Conservation (phyloP, 1,140 invertebrate species). For the Drosophila pandora region DNA sequence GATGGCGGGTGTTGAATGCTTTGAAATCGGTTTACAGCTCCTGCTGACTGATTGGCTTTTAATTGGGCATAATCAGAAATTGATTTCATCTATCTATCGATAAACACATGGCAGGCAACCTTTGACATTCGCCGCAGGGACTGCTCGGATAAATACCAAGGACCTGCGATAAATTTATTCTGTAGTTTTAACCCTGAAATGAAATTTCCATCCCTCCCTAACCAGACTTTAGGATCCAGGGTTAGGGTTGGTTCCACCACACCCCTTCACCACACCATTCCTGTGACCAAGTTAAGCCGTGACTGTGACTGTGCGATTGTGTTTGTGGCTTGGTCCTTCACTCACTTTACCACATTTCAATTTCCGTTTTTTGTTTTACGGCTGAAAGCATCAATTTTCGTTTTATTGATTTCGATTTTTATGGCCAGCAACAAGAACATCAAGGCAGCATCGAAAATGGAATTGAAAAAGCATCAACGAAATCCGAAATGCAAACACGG, state of each 20-base stretch:
- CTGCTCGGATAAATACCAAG: not conserved
- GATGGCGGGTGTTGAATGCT: conserved; percentile 36
- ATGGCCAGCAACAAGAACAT: conserved; percentile 60
- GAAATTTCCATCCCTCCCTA: conserved; percentile 1
- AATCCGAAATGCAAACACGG: conserved; percentile 52
- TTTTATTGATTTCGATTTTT: conserved; percentile 78
- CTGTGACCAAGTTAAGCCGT: conserved; percentile 13
- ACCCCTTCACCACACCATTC: not conserved
- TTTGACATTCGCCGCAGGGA: conserved; percentile 23
- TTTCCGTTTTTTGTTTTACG: conserved; percentile 76
- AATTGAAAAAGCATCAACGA: conserved; percentile 28
- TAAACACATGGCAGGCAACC: conserved; percentile 8
- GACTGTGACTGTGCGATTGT: conserved; percentile 17
- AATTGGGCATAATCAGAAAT: conserved; percentile 62
- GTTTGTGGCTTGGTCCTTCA: conserved; percentile 30
- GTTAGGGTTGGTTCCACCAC: not conserved
- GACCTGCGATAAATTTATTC: conserved; percentile 7
- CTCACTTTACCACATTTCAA: conserved; percentile 69
- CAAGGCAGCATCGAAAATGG: conserved; percentile 12
- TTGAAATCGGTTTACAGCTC: conserved; percentile 42
- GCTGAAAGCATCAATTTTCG: conserved; percentile 77
- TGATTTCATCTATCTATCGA: conserved; percentile 20
- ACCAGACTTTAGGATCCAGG: not conserved
- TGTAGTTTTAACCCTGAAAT: conserved; percentile 20
- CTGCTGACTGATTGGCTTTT: conserved; percentile 70